Evolutionary conservation across 2,797 vertebrate species (phyloP).

Genomic region (Diceros bicornis): DNA sequence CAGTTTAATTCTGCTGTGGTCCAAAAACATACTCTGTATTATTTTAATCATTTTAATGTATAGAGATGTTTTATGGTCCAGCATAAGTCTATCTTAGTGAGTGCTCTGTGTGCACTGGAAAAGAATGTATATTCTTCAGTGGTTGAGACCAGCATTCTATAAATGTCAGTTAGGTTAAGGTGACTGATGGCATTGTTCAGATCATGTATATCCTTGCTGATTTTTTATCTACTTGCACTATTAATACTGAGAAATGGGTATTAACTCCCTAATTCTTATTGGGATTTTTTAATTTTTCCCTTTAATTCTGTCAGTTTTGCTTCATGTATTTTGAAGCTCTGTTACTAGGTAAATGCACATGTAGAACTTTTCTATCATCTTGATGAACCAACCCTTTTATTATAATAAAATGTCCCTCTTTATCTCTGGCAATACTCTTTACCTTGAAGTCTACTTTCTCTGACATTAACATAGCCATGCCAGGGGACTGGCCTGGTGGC

Average conservation of each 20-base stretch:
- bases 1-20: neutral
- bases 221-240: neutral
- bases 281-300: neutral
- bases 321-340: neutral
- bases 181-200: neutral
- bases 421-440: neutral
- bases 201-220: neutral
- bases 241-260: neutral
- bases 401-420: neutral
- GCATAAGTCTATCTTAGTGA: neutral
- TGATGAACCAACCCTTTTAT: neutral
- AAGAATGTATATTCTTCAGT: neutral
- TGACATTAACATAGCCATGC: too few species aligned
- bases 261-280: neutral
- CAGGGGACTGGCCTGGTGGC: too few species aligned
- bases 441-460: neutral
- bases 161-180: neutral
- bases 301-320: neutral
- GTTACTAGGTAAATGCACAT: neutral
- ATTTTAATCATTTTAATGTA: neutral
- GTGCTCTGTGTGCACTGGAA: neutral
- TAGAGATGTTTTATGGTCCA: neutral
- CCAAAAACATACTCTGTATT: neutral
- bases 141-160: neutral
- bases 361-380: neutral